These are phyloP conservation scores for Drosophila punjabiensis DNA, from an alignment of 1,140 invertebrate species.

Conservation along the genomic window DNA sequence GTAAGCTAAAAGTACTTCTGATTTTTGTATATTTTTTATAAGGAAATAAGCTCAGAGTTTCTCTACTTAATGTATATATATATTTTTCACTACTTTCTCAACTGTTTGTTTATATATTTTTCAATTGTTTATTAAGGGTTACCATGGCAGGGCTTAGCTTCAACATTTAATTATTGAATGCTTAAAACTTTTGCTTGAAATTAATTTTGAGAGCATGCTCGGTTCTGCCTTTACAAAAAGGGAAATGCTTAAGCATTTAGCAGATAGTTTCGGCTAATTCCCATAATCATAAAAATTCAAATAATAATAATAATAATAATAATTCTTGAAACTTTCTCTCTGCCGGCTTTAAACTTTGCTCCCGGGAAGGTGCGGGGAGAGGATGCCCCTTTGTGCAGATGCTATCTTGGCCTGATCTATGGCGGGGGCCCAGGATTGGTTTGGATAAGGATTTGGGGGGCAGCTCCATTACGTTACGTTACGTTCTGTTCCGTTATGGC, in stretches of 20 bases:
- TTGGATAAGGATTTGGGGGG: background rate
- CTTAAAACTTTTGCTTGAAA: background rate
- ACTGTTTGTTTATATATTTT: background rate
- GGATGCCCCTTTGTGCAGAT: conserved; percentile 25
- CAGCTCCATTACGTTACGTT: conserved; percentile 1
- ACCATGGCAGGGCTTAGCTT: background rate
- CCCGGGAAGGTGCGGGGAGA: background rate
- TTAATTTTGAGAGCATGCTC: conserved; percentile 1
- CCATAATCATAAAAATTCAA: conserved; percentile 31
- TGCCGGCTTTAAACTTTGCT: conserved; percentile 16
- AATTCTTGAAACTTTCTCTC: conserved; percentile 37
- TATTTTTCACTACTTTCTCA: too few relatives aligned
- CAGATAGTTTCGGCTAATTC: conserved; percentile 48
- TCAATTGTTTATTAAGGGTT: too few relatives aligned
- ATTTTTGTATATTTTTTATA: too few relatives aligned
- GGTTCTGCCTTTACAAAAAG: background rate
- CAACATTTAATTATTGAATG: background rate
- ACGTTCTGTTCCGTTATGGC: background rate
- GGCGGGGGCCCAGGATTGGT: conserved; percentile 16
- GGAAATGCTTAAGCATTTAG: conserved; percentile 24
- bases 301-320: conserved; percentile 38
- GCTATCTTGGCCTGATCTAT: conserved; percentile 65
- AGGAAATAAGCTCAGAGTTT: too few relatives aligned
- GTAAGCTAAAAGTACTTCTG: too few relatives aligned
- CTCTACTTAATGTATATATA: too few relatives aligned